These are phyloP conservation scores for Urocolius indicus DNA, from an alignment of 2,113 vertebrate species.

Conservation along the genomic window DNA sequence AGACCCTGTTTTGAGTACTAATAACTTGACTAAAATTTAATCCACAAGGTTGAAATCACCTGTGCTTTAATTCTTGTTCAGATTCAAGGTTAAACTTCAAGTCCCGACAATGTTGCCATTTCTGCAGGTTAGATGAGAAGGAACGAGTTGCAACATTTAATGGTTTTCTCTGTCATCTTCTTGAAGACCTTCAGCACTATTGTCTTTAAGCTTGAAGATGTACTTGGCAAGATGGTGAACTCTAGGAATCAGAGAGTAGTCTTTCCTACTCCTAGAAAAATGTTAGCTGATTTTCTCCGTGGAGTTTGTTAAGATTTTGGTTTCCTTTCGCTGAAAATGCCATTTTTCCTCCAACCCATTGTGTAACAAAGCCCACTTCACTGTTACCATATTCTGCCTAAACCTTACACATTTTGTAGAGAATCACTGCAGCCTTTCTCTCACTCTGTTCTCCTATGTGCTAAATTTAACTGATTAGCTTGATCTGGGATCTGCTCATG, in stretches of 20 bases:
- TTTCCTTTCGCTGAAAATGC: not conserved
- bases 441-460: not conserved
- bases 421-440: not conserved
- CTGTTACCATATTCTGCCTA: not conserved
- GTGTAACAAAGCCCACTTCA: not conserved
- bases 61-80: not conserved
- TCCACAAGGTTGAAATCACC: not conserved
- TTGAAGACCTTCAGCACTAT: not conserved
- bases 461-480: constrained; percentile 17
- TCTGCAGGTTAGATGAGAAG: not conserved
- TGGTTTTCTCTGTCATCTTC: not conserved
- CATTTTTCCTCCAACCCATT: not conserved
- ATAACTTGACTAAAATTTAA: not conserved
- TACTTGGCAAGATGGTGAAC: not conserved
- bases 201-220: not conserved
- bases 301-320: not conserved
- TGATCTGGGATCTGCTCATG: not conserved
- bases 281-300: not conserved
- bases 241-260: not conserved
- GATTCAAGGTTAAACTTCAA: not conserved
- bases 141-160: not conserved
- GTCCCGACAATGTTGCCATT: not conserved
- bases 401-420: not conserved
- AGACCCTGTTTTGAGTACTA: not conserved
- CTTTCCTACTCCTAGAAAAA: not conserved